Evolutionary conservation across 1,140 invertebrate species (phyloP).

Genomic region (Leptopilina clavipes): DNA sequence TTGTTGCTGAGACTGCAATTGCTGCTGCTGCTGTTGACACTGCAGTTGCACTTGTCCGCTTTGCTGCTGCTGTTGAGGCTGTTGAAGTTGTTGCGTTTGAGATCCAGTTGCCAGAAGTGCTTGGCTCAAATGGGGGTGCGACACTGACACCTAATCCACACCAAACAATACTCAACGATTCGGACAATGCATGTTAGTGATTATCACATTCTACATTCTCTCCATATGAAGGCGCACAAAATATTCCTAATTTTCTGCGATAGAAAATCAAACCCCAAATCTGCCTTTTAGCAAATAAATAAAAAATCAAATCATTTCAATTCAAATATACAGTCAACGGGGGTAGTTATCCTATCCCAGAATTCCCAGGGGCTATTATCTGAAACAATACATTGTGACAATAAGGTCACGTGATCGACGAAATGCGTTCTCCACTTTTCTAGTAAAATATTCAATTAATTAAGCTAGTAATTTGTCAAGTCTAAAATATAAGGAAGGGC

Average conservation of each 20-base stretch:
- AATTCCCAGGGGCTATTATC: too few relatives aligned
- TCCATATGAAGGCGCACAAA: background rate
- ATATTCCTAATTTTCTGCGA: background rate
- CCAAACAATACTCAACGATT: constrained; percentile 43
- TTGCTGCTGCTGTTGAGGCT: constrained; percentile 45
- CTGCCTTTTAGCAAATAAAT: too few relatives aligned
- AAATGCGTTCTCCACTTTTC: too few relatives aligned
- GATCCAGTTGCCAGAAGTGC: constrained; percentile 76
- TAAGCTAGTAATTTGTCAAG: too few relatives aligned
- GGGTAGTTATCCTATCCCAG: too few relatives aligned
- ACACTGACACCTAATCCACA: constrained; percentile 75
- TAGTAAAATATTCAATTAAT: too few relatives aligned
- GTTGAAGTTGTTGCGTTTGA: constrained; percentile 60
- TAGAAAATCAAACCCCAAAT: too few relatives aligned
- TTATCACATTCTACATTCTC: constrained; percentile 7
- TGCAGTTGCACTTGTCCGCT: constrained; percentile 31
- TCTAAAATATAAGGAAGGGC: too few relatives aligned
- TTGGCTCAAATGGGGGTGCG: constrained; percentile 79
- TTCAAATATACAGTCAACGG: too few relatives aligned
- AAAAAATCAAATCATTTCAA: too few relatives aligned
- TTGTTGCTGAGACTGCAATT: constrained; percentile 40
- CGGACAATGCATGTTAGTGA: constrained; percentile 22
- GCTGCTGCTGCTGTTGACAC: constrained; percentile 52
- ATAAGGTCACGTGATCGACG: too few relatives aligned
- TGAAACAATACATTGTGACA: too few relatives aligned